A percentile compares a stretch with the other conserved stretches of the same genome.
Conservation (phyloP, 1,140 invertebrate species). For the Protaetia brevitarsis region DNA sequence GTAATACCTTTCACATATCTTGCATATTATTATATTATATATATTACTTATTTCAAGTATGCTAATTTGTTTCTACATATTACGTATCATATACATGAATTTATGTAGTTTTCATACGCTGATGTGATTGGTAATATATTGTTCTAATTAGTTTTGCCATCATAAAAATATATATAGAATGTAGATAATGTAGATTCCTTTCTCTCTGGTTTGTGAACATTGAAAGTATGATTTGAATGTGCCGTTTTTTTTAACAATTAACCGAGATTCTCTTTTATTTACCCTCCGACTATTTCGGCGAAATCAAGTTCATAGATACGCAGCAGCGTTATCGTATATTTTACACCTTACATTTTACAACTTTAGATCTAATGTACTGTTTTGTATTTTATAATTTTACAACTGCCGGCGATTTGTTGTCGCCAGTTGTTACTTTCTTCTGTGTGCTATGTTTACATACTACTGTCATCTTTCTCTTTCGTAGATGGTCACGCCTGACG, state of each 20-base stretch:
- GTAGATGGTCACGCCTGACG: conserved; percentile 99
- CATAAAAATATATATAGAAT: neutral
- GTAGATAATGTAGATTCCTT: conserved; percentile 1
- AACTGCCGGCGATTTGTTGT: conserved; percentile 44
- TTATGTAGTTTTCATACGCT: neutral
- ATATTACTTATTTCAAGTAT: too few relatives aligned
- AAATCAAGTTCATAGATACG: too few relatives aligned
- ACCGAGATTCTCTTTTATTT: neutral
- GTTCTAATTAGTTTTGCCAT: neutral
- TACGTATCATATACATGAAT: too few relatives aligned
- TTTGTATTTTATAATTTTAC: conserved; percentile 20
- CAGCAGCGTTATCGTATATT: too few relatives aligned
- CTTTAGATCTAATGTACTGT: conserved; percentile 26
- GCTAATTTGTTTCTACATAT: too few relatives aligned
- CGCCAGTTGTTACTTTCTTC: conserved; percentile 42
- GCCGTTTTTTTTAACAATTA: neutral
- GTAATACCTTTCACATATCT: too few relatives aligned
- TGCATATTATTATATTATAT: too few relatives aligned
- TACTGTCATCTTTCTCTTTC: conserved; percentile 61
- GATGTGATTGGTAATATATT: conserved; percentile 9
- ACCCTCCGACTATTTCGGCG: too few relatives aligned
- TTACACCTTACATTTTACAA: neutral
- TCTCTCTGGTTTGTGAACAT: neutral
- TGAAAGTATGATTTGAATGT: neutral
- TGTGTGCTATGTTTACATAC: conserved; percentile 47